Conservation (phyloP, 2,113 vertebrate species). For the Myiagra hebetior region DNA sequence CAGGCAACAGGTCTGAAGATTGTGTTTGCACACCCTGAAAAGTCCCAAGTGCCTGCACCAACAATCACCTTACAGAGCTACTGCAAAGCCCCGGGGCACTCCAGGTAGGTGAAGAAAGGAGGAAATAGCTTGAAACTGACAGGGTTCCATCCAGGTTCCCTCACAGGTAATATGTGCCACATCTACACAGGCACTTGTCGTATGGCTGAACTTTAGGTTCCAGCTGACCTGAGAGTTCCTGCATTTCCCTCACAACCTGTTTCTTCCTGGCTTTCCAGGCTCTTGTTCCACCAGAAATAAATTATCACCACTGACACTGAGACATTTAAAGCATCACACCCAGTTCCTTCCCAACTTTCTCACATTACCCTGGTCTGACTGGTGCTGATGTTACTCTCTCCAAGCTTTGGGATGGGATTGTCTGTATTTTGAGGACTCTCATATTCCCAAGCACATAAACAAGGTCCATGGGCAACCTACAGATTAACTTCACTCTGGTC, state of each 20-base stretch:
- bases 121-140: neutral
- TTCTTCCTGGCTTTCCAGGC: neutral
- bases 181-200: neutral
- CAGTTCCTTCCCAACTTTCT: neutral
- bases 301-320: neutral
- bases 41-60: neutral
- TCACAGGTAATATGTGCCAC: rapidly evolving
- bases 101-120: neutral
- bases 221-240: neutral
- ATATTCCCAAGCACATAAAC: neutral
- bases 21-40: neutral
- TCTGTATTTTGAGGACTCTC: neutral
- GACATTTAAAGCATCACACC: neutral
- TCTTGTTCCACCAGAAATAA: neutral
- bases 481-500: neutral
- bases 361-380: neutral
- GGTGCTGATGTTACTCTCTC: neutral
- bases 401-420: neutral
- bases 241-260: neutral
- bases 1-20: neutral
- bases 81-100: neutral
- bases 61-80: neutral
- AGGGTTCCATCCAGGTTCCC: neutral
- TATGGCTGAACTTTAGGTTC: neutral
- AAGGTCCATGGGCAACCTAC: neutral